Base-by-base conservation (phyloP, 1,140 invertebrate species). In the Triops longicaudatus region DNA sequence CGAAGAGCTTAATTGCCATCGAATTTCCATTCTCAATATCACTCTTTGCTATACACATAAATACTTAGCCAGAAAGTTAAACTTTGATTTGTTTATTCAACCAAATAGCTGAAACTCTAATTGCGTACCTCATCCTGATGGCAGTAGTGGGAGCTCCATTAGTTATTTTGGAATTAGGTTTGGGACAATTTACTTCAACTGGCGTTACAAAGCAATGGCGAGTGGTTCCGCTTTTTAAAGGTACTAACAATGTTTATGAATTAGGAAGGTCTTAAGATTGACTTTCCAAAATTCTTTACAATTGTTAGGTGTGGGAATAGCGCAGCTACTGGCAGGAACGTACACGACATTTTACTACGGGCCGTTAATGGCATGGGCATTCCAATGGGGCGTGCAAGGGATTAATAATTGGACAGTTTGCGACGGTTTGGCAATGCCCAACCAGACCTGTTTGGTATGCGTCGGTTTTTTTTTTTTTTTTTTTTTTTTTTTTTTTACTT, bases 61-160 rank as follows among this genome's bases (percentile, higher is more conserved):
- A 17, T 63, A 14, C 10, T 5, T n/a, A 50, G 17, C 22, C 22
- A 43, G 71, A 41, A 43, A 44, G 4, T 63, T 77, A 10, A 28
- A 77, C 27, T 77, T 63, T 7, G 22, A 26, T 28, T 31, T 44
- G 26, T 7, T 76, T 44, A 71, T 77, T 27, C 11, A 28, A 11
- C 26, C 9, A 6, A 41, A 26, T 72, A 77, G 76, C 72, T 4
- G 76, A 77, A 73, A 72, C 76, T 14, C 31, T 77, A 14, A 74
- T 77, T 27, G 76, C 76, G 9, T 77, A 77, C 37, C 26, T 77
- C 14, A 77, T 77, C 28, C 37, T 77, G 22, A 77, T 77, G 76
- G 12, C 41, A 12, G 1, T 77, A 14, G 76, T 76, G 31, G 71
- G 76, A 14, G 41, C 50, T 22, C 72, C 76, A n/a, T 42, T 76